phyloP scores from a whole-genome alignment of 2,113 vertebrate species.

The Cardinalis cardinalis region DNA sequence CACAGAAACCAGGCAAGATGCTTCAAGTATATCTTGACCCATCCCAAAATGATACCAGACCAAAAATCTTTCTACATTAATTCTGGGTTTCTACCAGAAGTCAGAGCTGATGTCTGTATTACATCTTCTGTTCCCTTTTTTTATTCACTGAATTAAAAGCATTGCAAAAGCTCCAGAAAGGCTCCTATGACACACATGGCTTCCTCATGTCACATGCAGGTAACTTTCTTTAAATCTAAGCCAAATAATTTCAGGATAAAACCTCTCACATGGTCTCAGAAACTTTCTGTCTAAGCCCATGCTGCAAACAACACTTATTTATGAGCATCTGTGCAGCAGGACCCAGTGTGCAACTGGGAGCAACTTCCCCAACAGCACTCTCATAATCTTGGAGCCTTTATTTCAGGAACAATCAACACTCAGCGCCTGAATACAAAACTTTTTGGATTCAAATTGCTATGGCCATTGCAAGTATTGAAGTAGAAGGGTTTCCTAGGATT shows the following conservation, averaged over 20 bases:
- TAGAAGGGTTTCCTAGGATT: background rate
- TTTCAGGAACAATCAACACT: background rate
- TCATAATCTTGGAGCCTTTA: background rate
- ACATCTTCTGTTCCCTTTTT: background rate
- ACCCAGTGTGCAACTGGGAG: background rate
- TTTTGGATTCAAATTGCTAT: background rate
- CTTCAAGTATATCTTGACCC: background rate
- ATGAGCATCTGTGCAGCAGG: background rate
- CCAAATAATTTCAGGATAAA: background rate
- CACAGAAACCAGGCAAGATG: background rate
- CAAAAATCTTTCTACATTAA: background rate
- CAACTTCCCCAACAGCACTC: fast-evolving
- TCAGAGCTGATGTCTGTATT: background rate
- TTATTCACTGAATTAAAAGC: background rate
- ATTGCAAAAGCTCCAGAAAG: background rate
- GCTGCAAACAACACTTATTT: background rate
- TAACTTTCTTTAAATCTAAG: background rate
- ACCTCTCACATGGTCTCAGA: background rate
- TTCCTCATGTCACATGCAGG: background rate
- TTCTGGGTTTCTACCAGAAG: background rate
- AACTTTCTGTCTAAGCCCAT: background rate
- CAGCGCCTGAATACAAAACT: background rate
- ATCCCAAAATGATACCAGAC: background rate
- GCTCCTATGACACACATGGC: background rate
- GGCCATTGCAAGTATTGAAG: background rate